Evolutionary conservation across 2,113 vertebrate genomes (phyloP), one percentile per base, ranked within the genome.

Genomic region (Etheostoma spectabile): DNA sequence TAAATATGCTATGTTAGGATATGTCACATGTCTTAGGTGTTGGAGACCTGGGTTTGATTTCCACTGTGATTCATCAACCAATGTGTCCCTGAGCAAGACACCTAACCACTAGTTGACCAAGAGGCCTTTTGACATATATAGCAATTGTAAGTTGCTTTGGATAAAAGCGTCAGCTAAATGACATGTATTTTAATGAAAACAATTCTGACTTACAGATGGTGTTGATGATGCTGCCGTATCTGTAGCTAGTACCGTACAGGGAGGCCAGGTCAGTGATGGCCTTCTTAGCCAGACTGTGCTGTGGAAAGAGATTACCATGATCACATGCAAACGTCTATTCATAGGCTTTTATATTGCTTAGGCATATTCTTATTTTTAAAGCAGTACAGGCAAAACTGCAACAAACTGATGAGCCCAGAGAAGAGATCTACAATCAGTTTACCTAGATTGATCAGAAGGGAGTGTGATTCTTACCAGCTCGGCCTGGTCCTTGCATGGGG

Each of bases 141-240:
- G 27, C 27, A 30, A 30, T 30, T 30, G 27, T 30, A 30, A 30
- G 27, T 30, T 3, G 27, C 27, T 30, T 30, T 30, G 27, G 27
- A 30, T 30, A 30, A 30, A 30, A 30, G 27, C 3, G 27, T 30
- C 27, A 30, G 27, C 27, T 30, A 30, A 30, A 30, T 30, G 27
- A 30, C 27, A 30, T 30, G 27, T 30, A 30, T 2, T 30, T 2
- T 30, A 30, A 30, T 30, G 27, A 30, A 30, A 30, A 18, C n/a
- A 8, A 6, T 15, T 21, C 1, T 13, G 33, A 42, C 61, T 97
- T 92, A 99, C 98, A 99, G 94, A 99, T 99, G 62, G 96, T 95
- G 56, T 77, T 89, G 89, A 97, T 95, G 93, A 97, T 98, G 94
- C 96, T 98, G 86, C 98, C 98, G 0, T 96, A 99, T 75, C 8